These are phyloP conservation scores for Incurvaria masculella DNA, from an alignment of 2,888 invertebrate species.

Conservation along the genomic window DNA sequence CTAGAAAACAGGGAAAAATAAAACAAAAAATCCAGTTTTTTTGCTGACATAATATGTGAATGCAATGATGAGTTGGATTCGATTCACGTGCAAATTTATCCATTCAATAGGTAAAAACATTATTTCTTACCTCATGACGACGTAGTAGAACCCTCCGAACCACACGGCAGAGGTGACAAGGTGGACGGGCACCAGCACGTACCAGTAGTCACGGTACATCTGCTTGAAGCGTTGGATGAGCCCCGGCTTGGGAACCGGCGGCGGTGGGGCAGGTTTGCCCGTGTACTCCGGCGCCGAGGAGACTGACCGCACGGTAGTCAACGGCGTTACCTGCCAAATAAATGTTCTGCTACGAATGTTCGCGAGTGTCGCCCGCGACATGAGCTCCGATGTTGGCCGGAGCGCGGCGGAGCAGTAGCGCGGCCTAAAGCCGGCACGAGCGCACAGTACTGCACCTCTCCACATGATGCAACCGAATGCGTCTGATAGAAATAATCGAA, in stretches of 20 bases:
- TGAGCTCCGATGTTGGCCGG: neutral
- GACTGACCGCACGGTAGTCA: neutral
- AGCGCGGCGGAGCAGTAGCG: neutral
- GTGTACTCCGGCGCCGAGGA: neutral
- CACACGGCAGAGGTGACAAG: conserved; percentile 82
- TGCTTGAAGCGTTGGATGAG: conserved; percentile 81
- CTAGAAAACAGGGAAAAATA: too few relatives aligned
- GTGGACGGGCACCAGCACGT: conserved; percentile 93
- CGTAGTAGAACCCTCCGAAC: conserved; percentile 85
- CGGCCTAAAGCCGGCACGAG: neutral
- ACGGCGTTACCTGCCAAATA: neutral
- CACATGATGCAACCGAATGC: neutral
- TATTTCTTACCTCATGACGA: conserved; percentile 71
- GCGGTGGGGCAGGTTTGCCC: neutral
- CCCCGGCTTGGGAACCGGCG: conserved; percentile 55
- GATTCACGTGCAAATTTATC: too few relatives aligned
- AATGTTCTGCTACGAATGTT: neutral
- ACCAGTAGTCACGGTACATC: conserved; percentile 96
- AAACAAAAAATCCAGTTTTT: too few relatives aligned
- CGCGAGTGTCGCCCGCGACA: neutral
- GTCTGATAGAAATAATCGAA: neutral
- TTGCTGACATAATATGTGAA: too few relatives aligned
- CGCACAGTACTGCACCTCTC: neutral
- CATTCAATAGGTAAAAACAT: too few relatives aligned
- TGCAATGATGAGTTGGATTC: too few relatives aligned